These are phyloP conservation scores for Archivesica marissinica DNA, from an alignment of 1,140 invertebrate genomes.

Conservation along the genomic window DNA sequence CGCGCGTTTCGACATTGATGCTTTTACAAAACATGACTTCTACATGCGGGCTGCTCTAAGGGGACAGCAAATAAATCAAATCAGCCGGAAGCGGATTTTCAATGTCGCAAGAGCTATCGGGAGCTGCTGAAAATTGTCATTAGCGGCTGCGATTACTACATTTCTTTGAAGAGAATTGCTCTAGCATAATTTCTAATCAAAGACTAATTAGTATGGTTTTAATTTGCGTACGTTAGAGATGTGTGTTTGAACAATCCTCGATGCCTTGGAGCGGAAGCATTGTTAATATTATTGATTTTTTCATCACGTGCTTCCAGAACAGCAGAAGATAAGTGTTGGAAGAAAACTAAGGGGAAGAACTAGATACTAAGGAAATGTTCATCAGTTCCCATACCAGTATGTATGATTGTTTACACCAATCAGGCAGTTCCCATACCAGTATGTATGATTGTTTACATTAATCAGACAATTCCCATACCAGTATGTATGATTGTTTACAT, in stretches of 20 bases:
- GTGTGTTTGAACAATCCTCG: background rate
- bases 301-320: no score
- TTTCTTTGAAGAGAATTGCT: background rate
- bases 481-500: no score
- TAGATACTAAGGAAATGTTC: no score
- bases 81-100: constrained; percentile 4
- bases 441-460: no score
- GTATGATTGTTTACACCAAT: no score
- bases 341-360: no score
- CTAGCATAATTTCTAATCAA: background rate
- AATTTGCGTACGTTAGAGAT: background rate
- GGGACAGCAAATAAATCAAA: constrained; percentile 14
- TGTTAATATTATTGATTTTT: background rate
- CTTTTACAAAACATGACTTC: background rate
- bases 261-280: background rate
- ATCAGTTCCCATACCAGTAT: no score
- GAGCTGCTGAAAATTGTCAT: constrained; percentile 1
- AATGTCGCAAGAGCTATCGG: background rate
- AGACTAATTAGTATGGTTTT: background rate
- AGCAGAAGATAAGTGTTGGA: no score
- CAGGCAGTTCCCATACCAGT: no score
- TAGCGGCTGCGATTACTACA: background rate
- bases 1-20: background rate
- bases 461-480: no score
- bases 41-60: background rate